Percentiles rank a stretch among this genome's conserved stretches.
Evolutionary conservation across 2,797 vertebrate species (phyloP).

Genomic region (Urocyon cinereoargenteus): DNA sequence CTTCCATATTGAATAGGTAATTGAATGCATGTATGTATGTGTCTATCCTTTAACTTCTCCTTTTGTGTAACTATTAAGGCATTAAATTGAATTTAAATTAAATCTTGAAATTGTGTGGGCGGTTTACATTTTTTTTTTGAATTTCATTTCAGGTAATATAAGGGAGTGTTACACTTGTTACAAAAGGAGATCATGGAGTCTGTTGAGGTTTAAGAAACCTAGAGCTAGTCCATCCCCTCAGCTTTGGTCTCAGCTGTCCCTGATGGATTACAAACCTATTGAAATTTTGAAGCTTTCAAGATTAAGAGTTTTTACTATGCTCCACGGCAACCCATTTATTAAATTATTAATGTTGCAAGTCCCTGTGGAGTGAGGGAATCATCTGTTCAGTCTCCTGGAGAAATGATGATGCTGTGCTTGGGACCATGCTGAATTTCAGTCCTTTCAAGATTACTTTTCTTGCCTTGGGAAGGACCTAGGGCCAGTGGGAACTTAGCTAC

Average conservation of each 20-base stretch:
- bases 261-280: background rate
- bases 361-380: background rate
- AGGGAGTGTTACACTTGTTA: background rate
- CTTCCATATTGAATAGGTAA: background rate
- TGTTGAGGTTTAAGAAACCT: background rate
- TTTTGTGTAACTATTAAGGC: background rate
- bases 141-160: background rate
- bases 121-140: background rate
- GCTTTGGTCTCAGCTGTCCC: conserved; percentile 1
- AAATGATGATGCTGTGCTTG: background rate
- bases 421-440: background rate
- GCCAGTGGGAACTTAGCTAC: background rate
- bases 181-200: background rate
- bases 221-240: background rate
- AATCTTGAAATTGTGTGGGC: background rate
- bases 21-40: background rate
- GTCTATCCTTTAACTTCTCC: background rate
- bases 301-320: background rate
- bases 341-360: background rate
- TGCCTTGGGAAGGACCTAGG: background rate
- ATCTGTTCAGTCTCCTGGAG: background rate
- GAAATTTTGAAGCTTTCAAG: background rate
- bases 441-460: background rate
- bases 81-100: background rate
- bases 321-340: background rate